Conservation (phyloP, 92 coral and sea anemone genomes). For the Nematostella vectensis region DNA sequence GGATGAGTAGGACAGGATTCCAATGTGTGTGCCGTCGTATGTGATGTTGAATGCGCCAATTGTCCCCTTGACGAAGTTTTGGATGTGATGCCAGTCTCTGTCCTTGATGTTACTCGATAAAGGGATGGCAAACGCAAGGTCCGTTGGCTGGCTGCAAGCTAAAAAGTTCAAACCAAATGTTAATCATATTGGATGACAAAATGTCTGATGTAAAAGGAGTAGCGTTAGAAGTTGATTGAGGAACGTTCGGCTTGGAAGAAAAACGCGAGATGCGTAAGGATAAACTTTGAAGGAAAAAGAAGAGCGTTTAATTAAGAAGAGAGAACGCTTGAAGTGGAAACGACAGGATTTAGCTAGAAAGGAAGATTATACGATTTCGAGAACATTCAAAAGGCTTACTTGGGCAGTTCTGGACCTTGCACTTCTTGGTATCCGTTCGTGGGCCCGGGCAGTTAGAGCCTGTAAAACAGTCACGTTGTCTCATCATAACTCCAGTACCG, state of each 20-base stretch:
- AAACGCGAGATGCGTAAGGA: too few species aligned
- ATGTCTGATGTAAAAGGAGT: too few species aligned
- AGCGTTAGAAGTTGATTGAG: too few species aligned
- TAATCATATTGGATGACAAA: not conserved
- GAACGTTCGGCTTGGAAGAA: too few species aligned
- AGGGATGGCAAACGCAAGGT: constrained; percentile 86
- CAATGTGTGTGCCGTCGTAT: constrained; percentile 85
- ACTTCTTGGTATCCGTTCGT: constrained; percentile 48
- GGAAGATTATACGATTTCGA: too few species aligned
- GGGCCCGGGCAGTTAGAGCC: constrained; percentile 91
- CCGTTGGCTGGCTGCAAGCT: constrained; percentile 73
- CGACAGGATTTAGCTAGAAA: too few species aligned
- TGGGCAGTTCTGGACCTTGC: constrained; percentile 94
- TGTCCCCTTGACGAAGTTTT: constrained; percentile 84
- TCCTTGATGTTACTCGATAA: constrained; percentile 85
- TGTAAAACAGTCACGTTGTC: constrained; percentile 83
- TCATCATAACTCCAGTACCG: constrained; percentile 77
- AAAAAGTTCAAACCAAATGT: constrained; percentile 2
- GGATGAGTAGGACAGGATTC: constrained; percentile 85
- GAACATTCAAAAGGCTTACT: too few species aligned
- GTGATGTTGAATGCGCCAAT: constrained; percentile 80
- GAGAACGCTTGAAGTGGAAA: too few species aligned
- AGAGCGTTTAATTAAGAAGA: too few species aligned
- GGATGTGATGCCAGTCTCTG: constrained; percentile 77
- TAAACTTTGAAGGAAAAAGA: too few species aligned